These are phyloP conservation scores for Capricornis sumatraensis DNA, from an alignment of 2,113 vertebrate species.

Conservation along the genomic window DNA sequence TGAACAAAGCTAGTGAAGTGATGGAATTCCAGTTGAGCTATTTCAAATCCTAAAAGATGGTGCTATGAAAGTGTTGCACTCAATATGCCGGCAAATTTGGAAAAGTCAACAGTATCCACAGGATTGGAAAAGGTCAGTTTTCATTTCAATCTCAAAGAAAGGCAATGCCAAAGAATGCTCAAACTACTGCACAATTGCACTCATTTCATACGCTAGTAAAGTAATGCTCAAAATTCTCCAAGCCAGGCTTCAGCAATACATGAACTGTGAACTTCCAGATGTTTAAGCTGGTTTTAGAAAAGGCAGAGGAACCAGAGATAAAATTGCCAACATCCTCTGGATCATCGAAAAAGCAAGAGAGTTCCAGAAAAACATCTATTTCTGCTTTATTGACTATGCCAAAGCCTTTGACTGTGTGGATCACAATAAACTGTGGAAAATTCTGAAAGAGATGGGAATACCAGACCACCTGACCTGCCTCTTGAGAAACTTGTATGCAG, in stretches of 20 bases:
- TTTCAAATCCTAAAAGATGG: background rate
- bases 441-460: background rate
- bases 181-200: rapidly evolving
- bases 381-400: background rate
- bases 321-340: background rate
- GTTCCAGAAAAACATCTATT: background rate
- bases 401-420: background rate
- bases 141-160: background rate
- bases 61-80: background rate
- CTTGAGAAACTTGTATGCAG: background rate
- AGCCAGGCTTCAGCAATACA: too few species aligned
- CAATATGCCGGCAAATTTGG: background rate
- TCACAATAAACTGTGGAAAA: background rate
- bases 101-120: background rate
- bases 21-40: background rate
- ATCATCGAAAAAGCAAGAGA: background rate
- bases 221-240: too few species aligned
- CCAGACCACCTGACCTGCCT: background rate
- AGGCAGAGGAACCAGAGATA: too few species aligned
- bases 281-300: background rate
- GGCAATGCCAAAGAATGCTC: background rate
- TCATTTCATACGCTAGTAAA: background rate
- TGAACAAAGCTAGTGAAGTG: background rate
- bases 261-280: too few species aligned
- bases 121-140: background rate